A percentile compares a stretch with the other conserved stretches of the same genome.
Conservation (phyloP, 2,888 invertebrate genomes). For the Drosophila paracracens region DNA sequence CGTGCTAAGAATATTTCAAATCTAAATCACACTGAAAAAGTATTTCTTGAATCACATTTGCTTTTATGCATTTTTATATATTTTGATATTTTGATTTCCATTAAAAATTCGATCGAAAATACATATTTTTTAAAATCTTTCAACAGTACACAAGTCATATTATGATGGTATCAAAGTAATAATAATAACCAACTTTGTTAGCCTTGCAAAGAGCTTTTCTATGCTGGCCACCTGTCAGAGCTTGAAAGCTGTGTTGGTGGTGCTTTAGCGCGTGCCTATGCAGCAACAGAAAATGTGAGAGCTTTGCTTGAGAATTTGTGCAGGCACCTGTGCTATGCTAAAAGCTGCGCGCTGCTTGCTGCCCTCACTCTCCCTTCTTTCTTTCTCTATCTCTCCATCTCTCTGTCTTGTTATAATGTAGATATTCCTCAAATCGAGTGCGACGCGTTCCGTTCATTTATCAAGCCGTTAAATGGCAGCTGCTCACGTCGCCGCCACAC, state of each 20-base stretch:
- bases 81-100: background rate
- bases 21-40: background rate
- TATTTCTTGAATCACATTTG: background rate
- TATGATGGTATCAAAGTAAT: background rate
- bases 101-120: background rate
- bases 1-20: background rate
- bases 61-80: background rate
- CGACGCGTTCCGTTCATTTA: slow-evolving; percentile 64
- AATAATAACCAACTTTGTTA: too few relatives aligned
- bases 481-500: slow-evolving; percentile 20
- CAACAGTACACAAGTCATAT: background rate
- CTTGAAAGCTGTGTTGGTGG: background rate
- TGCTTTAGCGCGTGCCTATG: background rate
- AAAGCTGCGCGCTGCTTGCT: background rate
- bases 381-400: background rate
- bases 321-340: slow-evolving; percentile 1
- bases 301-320: slow-evolving; percentile 4
- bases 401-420: background rate
- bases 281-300: background rate
- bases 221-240: background rate
- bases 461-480: slow-evolving; percentile 64
- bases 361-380: background rate
- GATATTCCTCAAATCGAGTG: slow-evolving; percentile 36
- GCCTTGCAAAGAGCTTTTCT: background rate
- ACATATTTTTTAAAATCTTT: background rate